Evolutionary conservation across 2,797 vertebrate genomes (phyloP).

Genomic region (Sebastes reedi): DNA sequence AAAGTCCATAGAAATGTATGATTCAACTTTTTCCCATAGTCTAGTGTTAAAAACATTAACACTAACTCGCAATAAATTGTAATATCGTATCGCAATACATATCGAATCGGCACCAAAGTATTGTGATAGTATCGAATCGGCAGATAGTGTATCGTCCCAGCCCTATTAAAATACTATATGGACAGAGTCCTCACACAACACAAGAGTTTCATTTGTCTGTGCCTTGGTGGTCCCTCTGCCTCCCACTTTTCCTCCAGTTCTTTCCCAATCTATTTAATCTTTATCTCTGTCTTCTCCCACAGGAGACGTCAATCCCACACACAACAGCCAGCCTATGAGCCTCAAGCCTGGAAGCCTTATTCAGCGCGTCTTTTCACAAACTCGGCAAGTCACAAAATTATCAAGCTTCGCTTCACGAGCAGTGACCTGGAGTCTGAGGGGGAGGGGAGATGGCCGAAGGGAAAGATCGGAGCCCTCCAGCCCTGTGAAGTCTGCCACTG

Average conservation of each 20-base stretch:
- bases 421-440: conserved; percentile 29
- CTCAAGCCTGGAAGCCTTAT: neutral
- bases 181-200: neutral
- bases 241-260: conserved; percentile 15
- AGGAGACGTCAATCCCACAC: neutral
- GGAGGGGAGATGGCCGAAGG: conserved; percentile 16
- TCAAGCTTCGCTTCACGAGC: conserved; percentile 10
- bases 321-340: neutral
- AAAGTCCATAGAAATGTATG: no score
- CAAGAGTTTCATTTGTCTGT: conserved; percentile 2
- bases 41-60: no score
- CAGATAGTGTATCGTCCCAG: no score
- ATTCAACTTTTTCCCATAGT: no score
- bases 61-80: no score
- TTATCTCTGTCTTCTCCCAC: conserved; percentile 25
- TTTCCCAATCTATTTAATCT: conserved; percentile 13
- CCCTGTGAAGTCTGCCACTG: conserved; percentile 43
- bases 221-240: neutral
- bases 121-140: no score
- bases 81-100: no score
- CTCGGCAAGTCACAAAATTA: conserved; percentile 5
- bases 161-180: neutral
- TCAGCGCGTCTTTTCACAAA: neutral
- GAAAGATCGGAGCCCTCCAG: conserved; percentile 17
- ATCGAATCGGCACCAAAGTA: no score